Base-by-base conservation (phyloP, 1,140 invertebrate species). In the Parapsyche elsis region DNA sequence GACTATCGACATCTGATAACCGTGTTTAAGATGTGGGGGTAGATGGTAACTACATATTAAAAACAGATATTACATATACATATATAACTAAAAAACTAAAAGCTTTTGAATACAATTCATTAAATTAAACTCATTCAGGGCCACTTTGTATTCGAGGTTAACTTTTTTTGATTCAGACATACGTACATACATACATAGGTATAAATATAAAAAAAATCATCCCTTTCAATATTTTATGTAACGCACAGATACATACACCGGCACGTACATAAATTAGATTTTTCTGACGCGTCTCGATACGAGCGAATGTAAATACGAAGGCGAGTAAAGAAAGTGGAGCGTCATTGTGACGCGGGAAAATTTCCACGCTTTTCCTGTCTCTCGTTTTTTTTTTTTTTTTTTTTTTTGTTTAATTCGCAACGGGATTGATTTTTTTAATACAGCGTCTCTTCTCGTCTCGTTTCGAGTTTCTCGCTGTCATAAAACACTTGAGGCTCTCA, bases 401-500 rank as follows among this genome's bases (percentile, higher is more conserved):
- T 30, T 67, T 67, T 26, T 5, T 23, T 67, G 5, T 26, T 24
- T 67, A 67, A 67, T 67, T 67, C 64, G 24, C 24, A 26, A 23
- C 64, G 23, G 64, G 64, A 67, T 67, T 67, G 64, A 67, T 67
- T 67, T 67, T 67, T 67, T 67, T 67, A 67, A 67, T 67, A 26
- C 64, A 12, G 64, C 21, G 64, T 67, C 64, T 67, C 64, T 21
- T 67, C 64, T 67, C 64, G 64, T 67, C 64, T 67, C 64, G 21
- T 61, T 16, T 61, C 64, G 64, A 24, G 21, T 67, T 67, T 67
- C 21, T 23, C 21, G 64, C 64, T 67, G 64, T 67, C 64, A 67
- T 67, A 67, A 67, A 67, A 67, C 64, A 67, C 64, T 67, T 67
- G 64, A 67, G 64, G 64, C 64, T 67, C 64, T 67, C 64, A 67